phyloP scores from a whole-genome alignment of 2,797 vertebrate genomes.

The Gallinago solitaria region DNA sequence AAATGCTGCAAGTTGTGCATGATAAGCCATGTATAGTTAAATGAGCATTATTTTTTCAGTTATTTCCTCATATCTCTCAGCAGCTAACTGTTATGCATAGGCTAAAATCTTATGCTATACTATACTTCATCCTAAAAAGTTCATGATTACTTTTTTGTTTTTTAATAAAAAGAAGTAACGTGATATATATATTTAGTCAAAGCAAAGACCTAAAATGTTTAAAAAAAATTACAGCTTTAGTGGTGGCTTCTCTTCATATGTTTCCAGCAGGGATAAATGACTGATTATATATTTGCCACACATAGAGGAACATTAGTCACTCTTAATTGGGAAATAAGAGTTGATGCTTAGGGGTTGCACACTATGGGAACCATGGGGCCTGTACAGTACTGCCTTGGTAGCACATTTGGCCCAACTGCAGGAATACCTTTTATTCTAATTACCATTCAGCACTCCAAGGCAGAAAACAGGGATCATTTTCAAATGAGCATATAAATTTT shows the following conservation, averaged over 20 bases:
- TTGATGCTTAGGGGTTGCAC: conserved; percentile 55
- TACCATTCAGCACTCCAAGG: conserved; percentile 59
- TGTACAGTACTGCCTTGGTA: conserved; percentile 4
- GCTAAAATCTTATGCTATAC: neutral
- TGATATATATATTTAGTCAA: neutral
- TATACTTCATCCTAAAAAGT: neutral
- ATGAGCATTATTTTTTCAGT: neutral
- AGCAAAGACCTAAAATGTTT: neutral
- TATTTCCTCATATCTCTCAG: neutral
- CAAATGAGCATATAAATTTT: conserved; percentile 67
- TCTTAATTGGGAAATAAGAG: conserved; percentile 69
- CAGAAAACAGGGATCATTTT: conserved; percentile 52
- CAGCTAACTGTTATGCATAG: neutral
- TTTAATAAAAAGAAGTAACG: neutral
- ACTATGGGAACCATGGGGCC: neutral
- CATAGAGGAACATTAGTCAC: conserved; percentile 57
- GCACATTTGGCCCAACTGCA: conserved; percentile 51
- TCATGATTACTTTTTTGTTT: neutral
- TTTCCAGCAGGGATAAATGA: conserved; percentile 62
- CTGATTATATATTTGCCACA: conserved; percentile 59
- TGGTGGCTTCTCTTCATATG: conserved; percentile 41
- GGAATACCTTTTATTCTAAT: conserved; percentile 62
- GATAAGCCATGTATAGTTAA: neutral
- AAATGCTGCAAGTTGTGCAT: neutral
- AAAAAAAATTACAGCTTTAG: conserved; percentile 9